phyloP scores from a whole-genome alignment of 2,113 vertebrate species.

The Brienomyrus longianalis region DNA sequence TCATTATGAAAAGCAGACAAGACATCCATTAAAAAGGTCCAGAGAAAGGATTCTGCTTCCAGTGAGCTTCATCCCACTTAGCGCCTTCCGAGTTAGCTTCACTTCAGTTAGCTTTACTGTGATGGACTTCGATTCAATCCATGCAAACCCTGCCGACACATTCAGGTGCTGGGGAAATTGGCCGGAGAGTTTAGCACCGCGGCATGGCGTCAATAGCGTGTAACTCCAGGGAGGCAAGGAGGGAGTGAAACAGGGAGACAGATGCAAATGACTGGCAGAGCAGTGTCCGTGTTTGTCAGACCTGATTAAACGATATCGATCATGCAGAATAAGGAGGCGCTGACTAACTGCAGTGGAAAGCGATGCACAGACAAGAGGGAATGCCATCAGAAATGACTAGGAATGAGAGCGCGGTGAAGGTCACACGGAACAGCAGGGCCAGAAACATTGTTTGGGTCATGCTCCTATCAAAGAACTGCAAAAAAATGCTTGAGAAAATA shows the following conservation, averaged over 20 bases:
- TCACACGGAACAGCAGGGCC: background rate
- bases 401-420: background rate
- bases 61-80: background rate
- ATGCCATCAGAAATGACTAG: background rate
- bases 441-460: background rate
- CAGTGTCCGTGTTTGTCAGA: slow-evolving; percentile 8
- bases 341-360: background rate
- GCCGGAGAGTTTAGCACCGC: background rate
- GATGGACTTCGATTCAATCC: background rate
- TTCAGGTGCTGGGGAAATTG: background rate
- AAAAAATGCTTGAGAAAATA: background rate
- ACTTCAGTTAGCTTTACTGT: background rate
- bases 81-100: background rate
- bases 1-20: background rate
- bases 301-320: slow-evolving; percentile 29
- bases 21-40: background rate
- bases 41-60: background rate
- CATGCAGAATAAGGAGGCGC: background rate
- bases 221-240: background rate
- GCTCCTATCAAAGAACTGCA: background rate
- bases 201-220: background rate
- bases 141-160: background rate
- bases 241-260: background rate
- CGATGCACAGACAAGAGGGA: background rate
- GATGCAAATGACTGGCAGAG: slow-evolving; percentile 15